These are phyloP conservation scores for Anguilla anguilla DNA, from an alignment of 2,797 vertebrate genomes.

Conservation along the genomic window DNA sequence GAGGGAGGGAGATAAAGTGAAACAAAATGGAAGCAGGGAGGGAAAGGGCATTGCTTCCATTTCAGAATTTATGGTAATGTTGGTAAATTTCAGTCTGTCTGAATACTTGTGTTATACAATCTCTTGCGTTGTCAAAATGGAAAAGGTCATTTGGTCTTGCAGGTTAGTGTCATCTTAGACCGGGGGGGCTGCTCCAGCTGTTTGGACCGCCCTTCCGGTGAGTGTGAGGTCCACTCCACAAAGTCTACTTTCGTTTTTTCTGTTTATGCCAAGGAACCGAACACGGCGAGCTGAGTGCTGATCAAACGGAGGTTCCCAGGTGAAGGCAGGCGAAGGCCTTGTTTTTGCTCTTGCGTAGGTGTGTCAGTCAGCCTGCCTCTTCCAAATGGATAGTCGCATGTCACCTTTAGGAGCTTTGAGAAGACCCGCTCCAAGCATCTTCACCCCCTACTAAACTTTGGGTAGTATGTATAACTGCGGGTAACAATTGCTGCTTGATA, in stretches of 20 bases:
- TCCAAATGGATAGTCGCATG: background rate
- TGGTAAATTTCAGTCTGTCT: background rate
- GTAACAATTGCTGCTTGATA: background rate
- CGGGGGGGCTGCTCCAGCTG: background rate
- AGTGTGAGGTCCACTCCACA: background rate
- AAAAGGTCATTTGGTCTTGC: background rate
- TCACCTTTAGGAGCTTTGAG: background rate
- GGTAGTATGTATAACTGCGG: background rate
- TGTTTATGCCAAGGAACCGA: background rate
- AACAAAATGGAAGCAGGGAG: background rate
- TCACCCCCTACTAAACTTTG: background rate
- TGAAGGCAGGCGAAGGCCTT: background rate
- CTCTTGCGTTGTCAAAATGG: background rate
- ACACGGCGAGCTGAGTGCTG: background rate
- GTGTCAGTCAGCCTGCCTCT: background rate
- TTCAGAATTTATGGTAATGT: conserved; percentile 11
- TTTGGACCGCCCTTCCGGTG: background rate
- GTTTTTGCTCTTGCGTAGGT: background rate
- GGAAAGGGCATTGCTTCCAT: background rate
- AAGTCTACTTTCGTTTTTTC: background rate
- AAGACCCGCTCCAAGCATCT: background rate
- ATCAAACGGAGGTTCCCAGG: background rate
- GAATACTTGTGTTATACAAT: background rate
- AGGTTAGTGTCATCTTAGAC: background rate
- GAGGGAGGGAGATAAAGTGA: background rate